Conservation (phyloP, 2,113 vertebrate genomes). For the Mola mola region DNA sequence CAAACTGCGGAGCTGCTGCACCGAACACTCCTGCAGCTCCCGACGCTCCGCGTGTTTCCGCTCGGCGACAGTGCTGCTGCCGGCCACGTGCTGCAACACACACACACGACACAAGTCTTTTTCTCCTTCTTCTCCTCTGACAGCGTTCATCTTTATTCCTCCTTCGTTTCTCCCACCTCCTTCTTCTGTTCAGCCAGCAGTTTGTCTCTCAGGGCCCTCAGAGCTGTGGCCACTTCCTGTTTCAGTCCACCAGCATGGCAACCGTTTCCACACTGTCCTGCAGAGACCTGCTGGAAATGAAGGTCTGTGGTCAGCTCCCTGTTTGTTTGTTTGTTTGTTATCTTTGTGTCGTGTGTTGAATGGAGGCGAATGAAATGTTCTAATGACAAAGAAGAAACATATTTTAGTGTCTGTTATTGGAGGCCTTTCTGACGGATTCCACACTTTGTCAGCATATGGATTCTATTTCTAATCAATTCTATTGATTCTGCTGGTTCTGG, state of each 20-base stretch:
- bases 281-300: slow-evolving; percentile 48
- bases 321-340: too few relatives aligned
- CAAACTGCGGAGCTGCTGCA: slow-evolving; percentile 64
- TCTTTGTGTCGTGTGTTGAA: too few relatives aligned
- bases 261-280: slow-evolving; percentile 36
- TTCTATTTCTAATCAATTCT: too few relatives aligned
- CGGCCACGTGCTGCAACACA: slow-evolving; percentile 43
- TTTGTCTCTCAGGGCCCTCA: slow-evolving; percentile 75
- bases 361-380: too few relatives aligned
- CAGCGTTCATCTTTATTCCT: not conserved
- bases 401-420: too few relatives aligned
- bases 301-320: slow-evolving; percentile 14
- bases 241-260: slow-evolving; percentile 66
- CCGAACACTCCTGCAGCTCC: slow-evolving; percentile 69
- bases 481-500: too few relatives aligned
- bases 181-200: slow-evolving; percentile 70
- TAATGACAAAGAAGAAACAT: too few relatives aligned
- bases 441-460: too few relatives aligned
- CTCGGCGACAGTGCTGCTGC: slow-evolving; percentile 37
- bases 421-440: too few relatives aligned
- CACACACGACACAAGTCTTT: slow-evolving; percentile 30
- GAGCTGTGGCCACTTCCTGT: slow-evolving; percentile 73
- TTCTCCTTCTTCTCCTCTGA: not conserved
- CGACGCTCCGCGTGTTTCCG: slow-evolving; percentile 70
- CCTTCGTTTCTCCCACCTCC: slow-evolving; percentile 41